Conservation (phyloP, 2,113 vertebrate genomes). For the Prochilodus magdalenae region DNA sequence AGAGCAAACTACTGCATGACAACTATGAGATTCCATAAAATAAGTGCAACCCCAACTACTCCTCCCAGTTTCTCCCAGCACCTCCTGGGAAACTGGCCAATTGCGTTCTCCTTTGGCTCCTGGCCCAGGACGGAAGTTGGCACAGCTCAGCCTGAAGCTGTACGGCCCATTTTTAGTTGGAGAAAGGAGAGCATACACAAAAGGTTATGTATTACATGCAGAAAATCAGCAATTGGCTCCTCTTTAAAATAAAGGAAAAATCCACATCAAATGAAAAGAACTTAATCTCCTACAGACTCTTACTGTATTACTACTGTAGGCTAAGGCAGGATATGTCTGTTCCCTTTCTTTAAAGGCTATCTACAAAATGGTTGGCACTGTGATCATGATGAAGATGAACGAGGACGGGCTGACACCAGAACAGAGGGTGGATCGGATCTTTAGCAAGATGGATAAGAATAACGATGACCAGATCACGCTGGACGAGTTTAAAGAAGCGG, state of each 20-base stretch:
- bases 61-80: not conserved
- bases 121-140: slow-evolving; percentile 1
- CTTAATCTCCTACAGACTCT: not conserved
- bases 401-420: slow-evolving; percentile 98
- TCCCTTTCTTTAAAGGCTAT: slow-evolving; percentile 83
- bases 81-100: not conserved
- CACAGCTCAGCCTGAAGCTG: not conserved
- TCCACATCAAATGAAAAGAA: not conserved
- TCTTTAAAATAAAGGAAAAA: not conserved
- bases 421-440: slow-evolving; percentile 99
- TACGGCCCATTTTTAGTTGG: not conserved
- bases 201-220: not conserved
- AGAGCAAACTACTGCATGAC: not conserved
- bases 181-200: not conserved
- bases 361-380: slow-evolving; percentile 99
- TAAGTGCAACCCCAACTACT: not conserved
- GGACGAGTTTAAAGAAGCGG: slow-evolving; percentile 99
- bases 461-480: slow-evolving; percentile 99
- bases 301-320: not conserved
- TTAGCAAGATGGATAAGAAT: slow-evolving; percentile 99
- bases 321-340: slow-evolving; percentile 41
- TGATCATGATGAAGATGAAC: slow-evolving; percentile 99
- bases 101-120: not conserved
- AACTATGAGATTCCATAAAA: not conserved
- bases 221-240: not conserved